Base-by-base conservation (phyloP, 2,113 vertebrate genomes). In the Megaleporinus macrocephalus region DNA sequence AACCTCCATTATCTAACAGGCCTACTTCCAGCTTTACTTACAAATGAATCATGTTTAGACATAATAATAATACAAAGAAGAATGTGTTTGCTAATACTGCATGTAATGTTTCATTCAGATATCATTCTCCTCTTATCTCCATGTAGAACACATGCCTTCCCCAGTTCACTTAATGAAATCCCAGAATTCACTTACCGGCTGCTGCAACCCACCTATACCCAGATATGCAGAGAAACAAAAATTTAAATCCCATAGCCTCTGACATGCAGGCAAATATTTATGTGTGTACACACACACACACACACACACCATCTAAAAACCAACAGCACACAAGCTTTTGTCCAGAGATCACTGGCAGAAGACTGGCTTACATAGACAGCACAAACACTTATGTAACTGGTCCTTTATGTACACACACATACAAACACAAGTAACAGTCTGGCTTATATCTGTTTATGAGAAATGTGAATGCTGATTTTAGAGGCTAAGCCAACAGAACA, bases 201-300 rank as follows among this genome's bases (percentile, higher is more conserved):
- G 85, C 82, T 83, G 84, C 89, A 91, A 93, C 92, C 93, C 90
- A 93, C 92, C 90, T 89, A 90, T 86, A 89, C 86, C 87, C 83
- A 90, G 89, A 86, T 72, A 91, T 81, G 91, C 78, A 88, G 89
- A 89, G 53, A 89, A 83, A 93, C 85, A 94, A 85, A 88, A 87
- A 92, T 30, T 69, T 63, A 62, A 65, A 76, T 81, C 75, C 57
- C 75, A 81, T 27, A 63, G 73, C 90, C 53, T 77, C 88, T 89
- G 90, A 93, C 89, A 92, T 65, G 83, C 83, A 89, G 79, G 89
- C 73, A 86, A 86, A 91, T 86, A 87, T 73, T 85, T 76, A 73
- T 24, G 44, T 65, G 15, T 15, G 4, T 7, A 16, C 49, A 51
- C 15, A 16, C 49, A 51, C 49, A 16, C 49, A 16, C 49, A 16